Conservation (phyloP, 64 coral and sea anemone genomes). For the Actinia equina region DNA sequence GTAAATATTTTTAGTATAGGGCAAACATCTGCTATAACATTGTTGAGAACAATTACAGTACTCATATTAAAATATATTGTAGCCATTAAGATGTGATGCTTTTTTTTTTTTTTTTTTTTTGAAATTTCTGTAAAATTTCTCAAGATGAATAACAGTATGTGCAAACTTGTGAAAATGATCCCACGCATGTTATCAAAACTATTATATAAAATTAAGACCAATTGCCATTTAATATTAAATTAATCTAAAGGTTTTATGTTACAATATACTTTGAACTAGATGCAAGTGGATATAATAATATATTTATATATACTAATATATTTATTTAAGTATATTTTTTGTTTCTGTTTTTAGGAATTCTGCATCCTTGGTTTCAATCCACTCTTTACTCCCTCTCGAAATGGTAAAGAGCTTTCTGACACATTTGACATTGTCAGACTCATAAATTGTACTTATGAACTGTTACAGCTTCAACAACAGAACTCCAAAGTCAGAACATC, state of each 20-base stretch:
- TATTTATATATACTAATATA: no score
- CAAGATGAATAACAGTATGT: no score
- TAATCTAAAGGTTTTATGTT: no score
- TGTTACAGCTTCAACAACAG: constrained; percentile 81
- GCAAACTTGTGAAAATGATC: no score
- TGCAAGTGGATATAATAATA: no score
- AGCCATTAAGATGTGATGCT: no score
- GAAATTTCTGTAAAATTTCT: no score
- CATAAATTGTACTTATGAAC: constrained; percentile 80
- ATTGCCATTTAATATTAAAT: no score
- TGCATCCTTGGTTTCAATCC: constrained; percentile 80
- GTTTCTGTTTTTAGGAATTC: constrained; percentile 56
- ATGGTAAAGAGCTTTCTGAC: constrained; percentile 41
- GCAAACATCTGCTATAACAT: background rate
- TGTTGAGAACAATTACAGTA: background rate
- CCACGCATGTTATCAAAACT: no score
- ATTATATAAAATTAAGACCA: no score
- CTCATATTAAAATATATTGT: background rate
- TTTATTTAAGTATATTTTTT: background rate
- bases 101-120: no score
- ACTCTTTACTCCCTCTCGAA: constrained; percentile 63
- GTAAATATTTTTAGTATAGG: background rate
- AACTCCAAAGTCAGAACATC: constrained; percentile 63
- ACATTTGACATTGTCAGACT: constrained; percentile 97
- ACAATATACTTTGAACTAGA: no score